Percentiles rank a stretch among this genome's conserved stretches.
Conservation (phyloP, 2,888 invertebrate species). For the Congeria kusceri region DNA sequence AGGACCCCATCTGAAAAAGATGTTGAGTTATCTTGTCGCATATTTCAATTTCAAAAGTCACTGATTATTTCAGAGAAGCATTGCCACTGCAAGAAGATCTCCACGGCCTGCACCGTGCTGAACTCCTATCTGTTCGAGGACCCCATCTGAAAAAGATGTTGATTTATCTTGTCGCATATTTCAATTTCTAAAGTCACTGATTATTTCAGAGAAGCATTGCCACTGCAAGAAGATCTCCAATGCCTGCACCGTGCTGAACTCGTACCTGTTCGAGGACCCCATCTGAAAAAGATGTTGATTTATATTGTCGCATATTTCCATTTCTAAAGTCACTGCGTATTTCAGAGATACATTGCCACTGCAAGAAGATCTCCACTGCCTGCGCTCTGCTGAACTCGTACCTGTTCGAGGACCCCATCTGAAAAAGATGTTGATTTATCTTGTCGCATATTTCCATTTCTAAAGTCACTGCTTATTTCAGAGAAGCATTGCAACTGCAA, state of each 20-base stretch:
- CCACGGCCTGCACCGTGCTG: conserved; percentile 37
- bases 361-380: conserved; percentile 38
- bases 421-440: too few relatives aligned
- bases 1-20: conserved; percentile 30
- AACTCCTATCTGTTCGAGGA: conserved; percentile 38
- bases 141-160: too few relatives aligned
- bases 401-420: conserved; percentile 34
- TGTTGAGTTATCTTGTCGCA: too few relatives aligned
- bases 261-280: conserved; percentile 37
- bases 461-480: background rate
- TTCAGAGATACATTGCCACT: conserved; percentile 24
- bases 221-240: conserved; percentile 43
- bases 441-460: too few relatives aligned
- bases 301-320: too few relatives aligned
- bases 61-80: conserved; percentile 18
- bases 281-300: too few relatives aligned
- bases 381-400: conserved; percentile 40
- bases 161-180: too few relatives aligned
- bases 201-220: conserved; percentile 17
- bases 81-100: conserved; percentile 38
- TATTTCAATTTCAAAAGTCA: too few relatives aligned
- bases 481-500: conserved; percentile 30
- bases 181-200: too few relatives aligned
- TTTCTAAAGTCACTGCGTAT: too few relatives aligned
- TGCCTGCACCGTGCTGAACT: conserved; percentile 35